Evolutionary conservation across 37 sponge, comb jelly and placozoan species (phyloP), one percentile per base, ranked within the genome.

Genomic region (Hormiphora californensis): DNA sequence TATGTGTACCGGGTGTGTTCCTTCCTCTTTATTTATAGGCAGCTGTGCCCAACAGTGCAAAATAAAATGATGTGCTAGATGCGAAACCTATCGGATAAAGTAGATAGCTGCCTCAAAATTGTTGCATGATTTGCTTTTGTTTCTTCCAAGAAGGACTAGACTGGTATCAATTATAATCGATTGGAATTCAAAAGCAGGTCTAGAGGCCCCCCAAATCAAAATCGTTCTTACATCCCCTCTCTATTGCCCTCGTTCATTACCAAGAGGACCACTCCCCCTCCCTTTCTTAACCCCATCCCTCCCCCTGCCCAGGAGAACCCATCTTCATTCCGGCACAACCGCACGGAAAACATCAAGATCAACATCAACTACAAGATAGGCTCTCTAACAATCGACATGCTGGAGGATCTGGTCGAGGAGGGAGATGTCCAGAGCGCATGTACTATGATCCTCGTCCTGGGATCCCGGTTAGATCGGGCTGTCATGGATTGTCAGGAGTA

Each of bases 381-480:
- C n/a, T 11, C 81, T 15, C 81, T 73, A 28, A 73, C 81, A 8
- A 43, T 11, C 0, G 81, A 39, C 81, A 73, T 73, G 81, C 22
- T 73, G 81, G 81, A 73, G 44, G 81, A 73, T 7, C 81, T 73
- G 44, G 81, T 73, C 0, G 43, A 33, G 21, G 81, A 95, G 96
- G 96, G 96, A 15, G 94, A 95, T 88, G 96, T 95, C 0, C 96
- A 95, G 86, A 93, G 88, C 86, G 89, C 90, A 59, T 92, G 93
- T 2, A 85, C 92, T 0, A 89, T 90, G 25, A n/a, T 92, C 37
- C 88, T 91, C 12, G 94, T 92, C 28, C 89, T 95, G 40, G 89
- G 90, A 19, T 91, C 93, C 15, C 88, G 61, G 44, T 85, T 86
- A 1, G 68, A 46, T 30, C 30, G 44, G 53, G 85, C 28, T 32